phyloP scores from a whole-genome alignment of 2,113 vertebrate genomes.

The Macrotis lagotis region DNA sequence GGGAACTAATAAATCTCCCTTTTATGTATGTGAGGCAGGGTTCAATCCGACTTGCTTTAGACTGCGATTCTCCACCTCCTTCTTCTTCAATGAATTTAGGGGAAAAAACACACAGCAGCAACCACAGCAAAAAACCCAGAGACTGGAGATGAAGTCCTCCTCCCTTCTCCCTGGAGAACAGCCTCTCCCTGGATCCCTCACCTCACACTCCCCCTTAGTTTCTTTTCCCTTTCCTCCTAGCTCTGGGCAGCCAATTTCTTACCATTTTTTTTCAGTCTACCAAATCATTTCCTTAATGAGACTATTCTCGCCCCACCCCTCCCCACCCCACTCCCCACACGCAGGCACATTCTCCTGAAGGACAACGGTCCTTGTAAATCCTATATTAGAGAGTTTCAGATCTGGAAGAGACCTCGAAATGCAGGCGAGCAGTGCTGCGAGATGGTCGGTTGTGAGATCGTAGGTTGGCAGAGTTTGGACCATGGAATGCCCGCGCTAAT shows the following conservation, averaged over 20 bases:
- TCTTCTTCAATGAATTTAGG: neutral
- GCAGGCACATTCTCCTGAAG: neutral
- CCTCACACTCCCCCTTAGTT: neutral
- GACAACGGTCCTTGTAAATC: neutral
- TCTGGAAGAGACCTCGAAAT: neutral
- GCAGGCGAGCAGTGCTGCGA: no score
- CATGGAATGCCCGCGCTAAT: no score
- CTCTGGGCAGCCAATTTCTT: neutral
- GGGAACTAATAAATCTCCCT: constrained; percentile 78
- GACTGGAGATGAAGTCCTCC: neutral
- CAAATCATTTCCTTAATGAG: constrained; percentile 66
- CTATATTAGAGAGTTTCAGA: neutral
- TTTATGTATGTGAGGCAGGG: neutral
- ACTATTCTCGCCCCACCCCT: no score
- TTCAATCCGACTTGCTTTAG: neutral
- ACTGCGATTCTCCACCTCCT: neutral
- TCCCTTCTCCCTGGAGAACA: no score
- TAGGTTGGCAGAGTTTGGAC: no score
- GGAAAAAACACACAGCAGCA: neutral
- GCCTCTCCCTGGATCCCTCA: accelerated
- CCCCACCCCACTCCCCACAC: neutral
- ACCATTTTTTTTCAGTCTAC: neutral
- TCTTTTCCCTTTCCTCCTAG: neutral
- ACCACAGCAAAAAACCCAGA: no score
- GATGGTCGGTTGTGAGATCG: no score